Evolutionary conservation across 2,113 vertebrate genomes (phyloP).

Genomic region (Prionailurus viverrinus): DNA sequence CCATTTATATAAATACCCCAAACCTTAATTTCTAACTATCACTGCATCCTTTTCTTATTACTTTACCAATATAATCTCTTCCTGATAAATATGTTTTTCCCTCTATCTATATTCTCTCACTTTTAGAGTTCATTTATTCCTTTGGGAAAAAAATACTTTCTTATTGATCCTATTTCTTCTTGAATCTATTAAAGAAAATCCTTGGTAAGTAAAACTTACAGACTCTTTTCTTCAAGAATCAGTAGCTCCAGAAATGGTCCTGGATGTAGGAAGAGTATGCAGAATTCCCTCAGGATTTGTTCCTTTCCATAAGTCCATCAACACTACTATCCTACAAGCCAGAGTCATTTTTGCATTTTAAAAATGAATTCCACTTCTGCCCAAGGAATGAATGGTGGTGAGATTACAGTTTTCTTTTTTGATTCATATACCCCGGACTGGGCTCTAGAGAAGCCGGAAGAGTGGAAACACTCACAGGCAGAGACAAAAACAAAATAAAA

Average conservation of each 20-base stretch:
- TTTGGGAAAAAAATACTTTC: neutral
- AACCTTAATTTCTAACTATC: slow-evolving; percentile 34
- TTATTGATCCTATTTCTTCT: neutral
- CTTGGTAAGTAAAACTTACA: neutral
- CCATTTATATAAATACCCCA: neutral
- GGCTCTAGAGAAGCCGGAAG: neutral
- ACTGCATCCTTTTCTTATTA: neutral
- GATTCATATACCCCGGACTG: neutral
- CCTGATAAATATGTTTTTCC: neutral
- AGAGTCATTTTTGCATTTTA: neutral
- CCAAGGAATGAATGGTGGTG: neutral
- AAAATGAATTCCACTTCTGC: slow-evolving; percentile 19
- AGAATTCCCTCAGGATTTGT: neutral
- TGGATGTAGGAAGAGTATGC: neutral
- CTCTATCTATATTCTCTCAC: neutral
- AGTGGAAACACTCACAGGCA: neutral
- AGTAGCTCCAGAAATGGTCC: neutral
- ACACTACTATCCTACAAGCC: neutral
- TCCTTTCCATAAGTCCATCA: neutral
- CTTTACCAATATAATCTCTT: neutral
- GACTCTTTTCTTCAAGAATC: slow-evolving; percentile 38
- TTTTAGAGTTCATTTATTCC: slow-evolving; percentile 25
- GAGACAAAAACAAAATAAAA: neutral
- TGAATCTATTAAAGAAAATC: neutral
- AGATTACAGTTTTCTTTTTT: neutral